phyloP scores from a whole-genome alignment of 2,797 vertebrate genomes.

The Enteromius treurensis region DNA sequence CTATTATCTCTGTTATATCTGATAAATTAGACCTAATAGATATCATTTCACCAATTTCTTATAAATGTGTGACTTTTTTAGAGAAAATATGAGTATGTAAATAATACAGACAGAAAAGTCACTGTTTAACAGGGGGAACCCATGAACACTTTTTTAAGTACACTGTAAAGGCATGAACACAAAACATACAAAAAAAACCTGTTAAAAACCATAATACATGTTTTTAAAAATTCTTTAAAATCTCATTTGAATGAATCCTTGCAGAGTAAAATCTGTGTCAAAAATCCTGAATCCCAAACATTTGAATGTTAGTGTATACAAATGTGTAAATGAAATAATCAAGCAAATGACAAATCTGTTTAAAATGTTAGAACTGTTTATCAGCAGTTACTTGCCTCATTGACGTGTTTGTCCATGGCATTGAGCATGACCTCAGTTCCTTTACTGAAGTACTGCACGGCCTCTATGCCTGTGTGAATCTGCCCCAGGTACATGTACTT shows the following conservation, averaged over 20 bases:
- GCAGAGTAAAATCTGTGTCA: not conserved
- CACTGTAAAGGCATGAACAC: too few relatives aligned
- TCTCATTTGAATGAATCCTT: not conserved
- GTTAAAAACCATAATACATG: not conserved
- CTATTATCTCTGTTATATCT: too few relatives aligned
- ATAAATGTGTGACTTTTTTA: too few relatives aligned
- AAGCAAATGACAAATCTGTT: not conserved
- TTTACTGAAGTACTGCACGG: conserved; percentile 78
- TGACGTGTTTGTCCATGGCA: conserved; percentile 69
- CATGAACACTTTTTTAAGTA: too few relatives aligned
- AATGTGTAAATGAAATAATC: not conserved
- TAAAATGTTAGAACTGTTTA: not conserved
- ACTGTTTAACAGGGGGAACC: too few relatives aligned
- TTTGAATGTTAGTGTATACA: not conserved
- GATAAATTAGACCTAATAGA: too few relatives aligned
- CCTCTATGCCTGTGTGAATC: conserved; percentile 79
- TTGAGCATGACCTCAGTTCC: conserved; percentile 78
- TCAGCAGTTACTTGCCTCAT: conserved; percentile 53
- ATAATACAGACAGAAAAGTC: too few relatives aligned
- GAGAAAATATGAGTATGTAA: too few relatives aligned
- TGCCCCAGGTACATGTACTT: conserved; percentile 87
- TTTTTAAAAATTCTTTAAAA: not conserved
- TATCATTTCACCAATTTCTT: too few relatives aligned
- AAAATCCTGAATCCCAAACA: not conserved
- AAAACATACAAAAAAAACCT: not conserved